Percentiles rank a stretch among this genome's conserved stretches.
Conservation (phyloP, 2,797 vertebrate species). For the Sebastes variabilis region DNA sequence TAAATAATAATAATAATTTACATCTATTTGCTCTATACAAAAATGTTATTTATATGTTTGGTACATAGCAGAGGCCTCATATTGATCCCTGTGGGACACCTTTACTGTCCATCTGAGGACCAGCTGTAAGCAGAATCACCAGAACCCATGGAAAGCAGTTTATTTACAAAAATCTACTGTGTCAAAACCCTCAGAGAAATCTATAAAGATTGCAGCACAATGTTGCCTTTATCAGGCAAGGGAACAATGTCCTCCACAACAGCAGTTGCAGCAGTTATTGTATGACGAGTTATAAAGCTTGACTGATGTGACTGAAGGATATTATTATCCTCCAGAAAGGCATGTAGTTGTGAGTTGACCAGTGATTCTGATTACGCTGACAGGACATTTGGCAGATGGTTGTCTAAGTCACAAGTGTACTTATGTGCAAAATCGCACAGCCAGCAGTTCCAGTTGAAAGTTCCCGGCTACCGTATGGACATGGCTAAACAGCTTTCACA, state of each 20-base stretch:
- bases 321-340: not conserved
- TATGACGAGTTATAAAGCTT: not conserved
- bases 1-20: not conserved
- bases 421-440: not conserved
- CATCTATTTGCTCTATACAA: not conserved
- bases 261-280: not conserved
- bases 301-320: not conserved
- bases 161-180: not conserved
- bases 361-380: not conserved
- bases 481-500: slow-evolving; percentile 23
- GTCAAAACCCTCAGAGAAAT: not conserved
- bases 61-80: not conserved
- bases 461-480: slow-evolving; percentile 7
- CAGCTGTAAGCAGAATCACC: not conserved
- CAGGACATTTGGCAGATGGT: not conserved
- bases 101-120: not conserved
- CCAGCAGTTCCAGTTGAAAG: not conserved
- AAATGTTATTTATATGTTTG: not conserved
- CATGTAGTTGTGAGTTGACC: not conserved
- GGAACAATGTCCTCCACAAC: not conserved
- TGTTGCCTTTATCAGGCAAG: not conserved
- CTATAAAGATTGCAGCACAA: not conserved
- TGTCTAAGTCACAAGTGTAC: not conserved
- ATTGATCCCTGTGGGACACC: not conserved
- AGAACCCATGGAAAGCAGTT: not conserved